Percentiles rank a stretch among this genome's conserved stretches.
Conservation (phyloP, 2,113 vertebrate species). For the Carollia perspicillata region DNA sequence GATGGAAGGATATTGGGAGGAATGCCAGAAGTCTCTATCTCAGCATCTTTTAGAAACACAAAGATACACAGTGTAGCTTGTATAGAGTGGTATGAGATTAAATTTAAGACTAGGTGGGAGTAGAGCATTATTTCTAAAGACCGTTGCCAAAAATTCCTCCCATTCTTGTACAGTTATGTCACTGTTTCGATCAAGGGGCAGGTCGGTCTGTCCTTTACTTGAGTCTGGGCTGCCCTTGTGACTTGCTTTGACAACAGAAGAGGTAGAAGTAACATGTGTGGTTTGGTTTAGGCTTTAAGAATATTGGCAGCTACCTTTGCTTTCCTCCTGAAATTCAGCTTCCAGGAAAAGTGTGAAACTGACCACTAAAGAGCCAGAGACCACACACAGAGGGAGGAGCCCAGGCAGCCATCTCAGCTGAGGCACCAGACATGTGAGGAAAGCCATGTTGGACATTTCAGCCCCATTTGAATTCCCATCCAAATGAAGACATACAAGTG, state of each 20-base stretch:
- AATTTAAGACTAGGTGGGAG: background rate
- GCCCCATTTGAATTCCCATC: background rate
- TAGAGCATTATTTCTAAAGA: background rate
- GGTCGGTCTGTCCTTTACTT: background rate
- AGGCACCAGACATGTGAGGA: background rate
- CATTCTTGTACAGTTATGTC: background rate
- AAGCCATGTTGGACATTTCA: background rate
- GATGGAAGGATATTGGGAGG: background rate
- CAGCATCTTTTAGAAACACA: background rate
- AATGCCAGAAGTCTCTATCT: background rate
- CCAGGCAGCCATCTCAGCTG: background rate
- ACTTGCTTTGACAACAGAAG: background rate
- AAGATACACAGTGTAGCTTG: background rate
- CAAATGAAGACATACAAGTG: background rate
- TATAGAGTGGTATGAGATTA: background rate
- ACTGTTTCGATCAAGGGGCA: background rate
- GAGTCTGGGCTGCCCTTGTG: background rate
- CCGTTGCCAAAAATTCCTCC: background rate
- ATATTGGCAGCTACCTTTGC: background rate
- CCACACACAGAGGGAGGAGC: background rate
- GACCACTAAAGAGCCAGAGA: background rate
- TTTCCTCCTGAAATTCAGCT: background rate
- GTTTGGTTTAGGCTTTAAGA: background rate
- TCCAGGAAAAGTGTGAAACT: background rate
- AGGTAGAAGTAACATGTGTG: background rate